These are phyloP conservation scores for Propsilocerus akamusi DNA, from an alignment of 1,140 invertebrate species.

Conservation along the genomic window DNA sequence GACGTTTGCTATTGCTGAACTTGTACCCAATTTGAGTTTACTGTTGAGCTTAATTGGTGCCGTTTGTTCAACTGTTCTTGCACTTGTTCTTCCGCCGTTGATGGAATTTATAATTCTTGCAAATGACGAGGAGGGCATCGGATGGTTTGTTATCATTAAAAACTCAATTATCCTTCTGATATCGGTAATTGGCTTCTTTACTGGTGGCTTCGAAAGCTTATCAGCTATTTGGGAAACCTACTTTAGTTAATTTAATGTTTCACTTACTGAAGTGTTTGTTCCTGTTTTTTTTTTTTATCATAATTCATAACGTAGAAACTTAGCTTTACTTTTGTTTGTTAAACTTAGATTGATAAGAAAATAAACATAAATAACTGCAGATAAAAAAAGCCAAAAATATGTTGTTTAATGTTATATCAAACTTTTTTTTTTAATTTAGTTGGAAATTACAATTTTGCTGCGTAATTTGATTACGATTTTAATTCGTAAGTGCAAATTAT, in stretches of 20 bases:
- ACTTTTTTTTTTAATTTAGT: too few relatives aligned
- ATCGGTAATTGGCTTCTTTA: conserved; percentile 46
- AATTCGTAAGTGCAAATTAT: too few relatives aligned
- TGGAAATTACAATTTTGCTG: too few relatives aligned
- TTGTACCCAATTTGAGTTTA: conserved; percentile 63
- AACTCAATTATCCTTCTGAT: conserved; percentile 44
- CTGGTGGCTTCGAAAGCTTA: conserved; percentile 55
- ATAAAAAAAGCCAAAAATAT: too few relatives aligned
- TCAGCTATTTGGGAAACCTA: conserved; percentile 14
- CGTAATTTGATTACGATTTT: too few relatives aligned
- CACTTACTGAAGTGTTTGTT: not conserved
- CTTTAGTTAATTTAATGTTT: not conserved
- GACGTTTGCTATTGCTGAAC: conserved; percentile 58
- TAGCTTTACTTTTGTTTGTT: too few relatives aligned
- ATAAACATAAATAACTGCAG: too few relatives aligned
- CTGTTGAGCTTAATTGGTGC: conserved; percentile 86
- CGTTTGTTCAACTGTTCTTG: conserved; percentile 65
- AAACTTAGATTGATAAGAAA: too few relatives aligned
- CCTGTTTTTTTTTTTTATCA: too few relatives aligned
- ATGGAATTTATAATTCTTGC: conserved; percentile 52
- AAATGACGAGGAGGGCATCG: not conserved
- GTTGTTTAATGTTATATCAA: too few relatives aligned
- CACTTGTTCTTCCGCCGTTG: conserved; percentile 72
- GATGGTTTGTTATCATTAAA: conserved; percentile 31
- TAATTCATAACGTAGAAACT: too few relatives aligned